Evolutionary conservation across 2,113 vertebrate species (phyloP), one percentile per base, ranked within the genome.

Genomic region (Sinosuthora webbiana): DNA sequence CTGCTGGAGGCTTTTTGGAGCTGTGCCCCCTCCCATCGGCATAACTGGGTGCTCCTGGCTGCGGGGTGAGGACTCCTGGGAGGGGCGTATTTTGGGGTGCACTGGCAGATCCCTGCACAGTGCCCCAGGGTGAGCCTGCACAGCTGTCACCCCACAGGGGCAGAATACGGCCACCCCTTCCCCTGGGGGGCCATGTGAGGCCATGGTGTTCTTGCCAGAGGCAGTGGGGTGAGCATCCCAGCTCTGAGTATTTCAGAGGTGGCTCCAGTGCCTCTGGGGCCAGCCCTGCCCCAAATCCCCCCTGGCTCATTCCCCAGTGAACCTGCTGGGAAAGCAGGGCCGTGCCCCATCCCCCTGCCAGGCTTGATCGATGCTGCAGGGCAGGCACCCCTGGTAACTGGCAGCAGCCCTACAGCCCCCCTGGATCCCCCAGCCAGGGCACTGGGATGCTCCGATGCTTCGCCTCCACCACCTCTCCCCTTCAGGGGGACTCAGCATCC

Each of bases 301-400:
- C 37, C 47, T 1, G 37, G 25, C 64, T 96, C 53, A 15, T 93
- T 76, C 83, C 65, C 53, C 80, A 49, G 80, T 2, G 2, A 59
- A 11, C 68, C 79, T 31, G 69, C 80, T 64, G 95, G 89, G 93
- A 70, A 50, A 74, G 76, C 18, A 59, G 87, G 33, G 55, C 94
- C 2, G 30, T 27, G 55, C 67, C 74, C 82, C 84, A 41, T 45
- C 68, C 62, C 14, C 18, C 81, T 86, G 91, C 87, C 6, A 3
- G 13, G 18, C 79, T 70, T 15, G 4, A 93, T 85, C 50, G 4
- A 83, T 92, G 94, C 63, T 0, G 0, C 89, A 24, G 79, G 79
- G 59, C 0, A 2, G 83, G 60, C 68, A 42, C 27, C 68, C n/a
- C 87, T 6, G 10, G 50, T 42, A 55, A 83, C 15, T 59, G 96